Evolutionary conservation across 2,113 vertebrate species (phyloP), one percentile per base, ranked within the genome.

Genomic region (Pampusana beccarii): DNA sequence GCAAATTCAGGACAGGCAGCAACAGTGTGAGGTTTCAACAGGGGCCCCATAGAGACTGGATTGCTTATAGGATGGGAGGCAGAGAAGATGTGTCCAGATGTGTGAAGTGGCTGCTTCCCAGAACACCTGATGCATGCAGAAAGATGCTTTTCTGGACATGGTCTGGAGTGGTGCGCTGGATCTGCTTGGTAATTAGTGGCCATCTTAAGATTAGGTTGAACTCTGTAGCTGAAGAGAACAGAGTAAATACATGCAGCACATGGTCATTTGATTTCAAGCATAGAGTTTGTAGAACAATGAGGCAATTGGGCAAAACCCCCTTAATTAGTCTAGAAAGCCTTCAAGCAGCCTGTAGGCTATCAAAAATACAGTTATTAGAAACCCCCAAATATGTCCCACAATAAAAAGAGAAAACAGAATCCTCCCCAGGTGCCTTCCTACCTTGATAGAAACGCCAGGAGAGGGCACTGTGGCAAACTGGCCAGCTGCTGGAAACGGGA

Each of bases 1-100:
- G 91, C 60, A 93, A 92, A 88, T 95, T 90, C 86, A 74, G 72
- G 79, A 86, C 23, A 86, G 80, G 42, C 60, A 77, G 60, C 20
- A 58, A 25, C 82, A 86, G 67, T 78, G 60, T 48, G 64, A 83
- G 56, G 54, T 54, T 94, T 88, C 67, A 82, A 28, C 10, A 44
- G 53, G 40, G 42, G 33, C 29, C 21, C 26, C 14, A 6, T 25
- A 42, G 71, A 29, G 36, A n/a, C 56, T 78, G 71, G 40, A 9
- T 50, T 4, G 1, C 42, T 80, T n/a, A 54, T 73, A 16, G 48
- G 16, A 40, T 54, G 71, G 51, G 86, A 65, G 62, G 24, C 11
- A 18, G 44, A 62, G 33, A 48, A 31, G 24, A 46, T 46, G 26
- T 2, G 2, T 80, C 64, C 36, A 61, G 86, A 86, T 0, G 12